These are phyloP conservation scores for Drosophila pachea DNA, from an alignment of 1,140 invertebrate species.

Conservation along the genomic window DNA sequence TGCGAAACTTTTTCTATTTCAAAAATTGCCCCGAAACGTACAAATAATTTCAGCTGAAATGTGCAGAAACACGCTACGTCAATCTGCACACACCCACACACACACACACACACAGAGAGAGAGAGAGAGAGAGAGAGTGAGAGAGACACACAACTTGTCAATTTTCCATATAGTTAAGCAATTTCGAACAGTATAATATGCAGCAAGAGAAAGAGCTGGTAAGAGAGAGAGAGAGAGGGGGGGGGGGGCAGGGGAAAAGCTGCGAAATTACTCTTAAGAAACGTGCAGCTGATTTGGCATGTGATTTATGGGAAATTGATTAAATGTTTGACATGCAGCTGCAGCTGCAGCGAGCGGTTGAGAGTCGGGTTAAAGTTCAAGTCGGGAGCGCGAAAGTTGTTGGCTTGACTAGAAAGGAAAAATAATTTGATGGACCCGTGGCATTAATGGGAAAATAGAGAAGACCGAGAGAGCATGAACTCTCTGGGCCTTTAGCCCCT, in stretches of 20 bases:
- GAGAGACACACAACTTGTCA: conserved; percentile 68
- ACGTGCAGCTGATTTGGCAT: conserved; percentile 54
- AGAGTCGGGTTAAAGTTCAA: conserved; percentile 1
- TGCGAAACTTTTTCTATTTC: conserved; percentile 66
- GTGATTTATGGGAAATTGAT: conserved; percentile 72
- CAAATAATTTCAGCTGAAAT: conserved; percentile 61
- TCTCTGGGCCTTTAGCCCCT: too few relatives aligned
- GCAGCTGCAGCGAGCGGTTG: neutral
- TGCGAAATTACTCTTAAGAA: conserved; percentile 10
- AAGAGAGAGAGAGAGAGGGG: too few relatives aligned
- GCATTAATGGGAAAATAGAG: neutral
- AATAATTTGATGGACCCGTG: conserved; percentile 17
- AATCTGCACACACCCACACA: conserved; percentile 27
- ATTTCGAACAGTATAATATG: conserved; percentile 63
- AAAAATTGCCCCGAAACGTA: conserved; percentile 66
- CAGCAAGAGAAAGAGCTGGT: conserved; percentile 24
- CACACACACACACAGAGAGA: conserved; percentile 1
- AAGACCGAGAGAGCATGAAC: too few relatives aligned
- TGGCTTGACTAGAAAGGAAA: neutral
- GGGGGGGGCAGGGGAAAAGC: neutral
- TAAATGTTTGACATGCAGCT: conserved; percentile 44
- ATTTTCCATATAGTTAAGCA: conserved; percentile 77
- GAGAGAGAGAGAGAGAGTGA: conserved; percentile 40
- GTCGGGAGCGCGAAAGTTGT: neutral
- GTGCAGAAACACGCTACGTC: conserved; percentile 55